These are phyloP conservation scores for Anomalospiza imberbis DNA, from an alignment of 2,797 vertebrate genomes.

Conservation along the genomic window DNA sequence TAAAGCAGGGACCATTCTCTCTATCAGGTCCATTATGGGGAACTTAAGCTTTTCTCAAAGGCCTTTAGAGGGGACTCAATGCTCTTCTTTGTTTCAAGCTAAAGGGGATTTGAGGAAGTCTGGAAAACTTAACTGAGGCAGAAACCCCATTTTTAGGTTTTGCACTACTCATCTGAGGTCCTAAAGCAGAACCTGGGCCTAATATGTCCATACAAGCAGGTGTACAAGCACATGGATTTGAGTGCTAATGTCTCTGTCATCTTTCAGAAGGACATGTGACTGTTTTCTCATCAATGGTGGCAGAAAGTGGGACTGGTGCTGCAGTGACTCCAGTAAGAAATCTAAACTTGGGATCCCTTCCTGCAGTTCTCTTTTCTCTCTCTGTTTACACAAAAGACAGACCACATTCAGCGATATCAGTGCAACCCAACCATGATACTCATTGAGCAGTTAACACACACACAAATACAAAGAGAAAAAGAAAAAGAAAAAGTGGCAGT, in stretches of 20 bases:
- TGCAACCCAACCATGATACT: slow-evolving; percentile 7
- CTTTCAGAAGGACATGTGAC: neutral
- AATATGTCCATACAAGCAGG: neutral
- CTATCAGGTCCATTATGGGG: neutral
- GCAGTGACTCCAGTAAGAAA: neutral
- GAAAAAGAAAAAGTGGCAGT: slow-evolving; percentile 48
- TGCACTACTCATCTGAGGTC: neutral
- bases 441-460: slow-evolving; percentile 16
- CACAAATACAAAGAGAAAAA: slow-evolving; percentile 6
- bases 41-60: neutral
- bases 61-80: neutral
- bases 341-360: neutral
- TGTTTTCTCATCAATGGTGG: neutral
- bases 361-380: neutral
- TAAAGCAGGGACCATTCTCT: neutral
- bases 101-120: neutral
- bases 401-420: neutral
- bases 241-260: neutral
- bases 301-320: neutral
- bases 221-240: neutral
- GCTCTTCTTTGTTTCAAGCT: neutral
- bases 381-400: slow-evolving; percentile 45
- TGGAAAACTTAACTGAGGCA: neutral
- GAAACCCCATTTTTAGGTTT: neutral
- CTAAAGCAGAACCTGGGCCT: neutral